Base-by-base conservation (phyloP, 2,113 vertebrate species). In the Rhinoderma darwinii region DNA sequence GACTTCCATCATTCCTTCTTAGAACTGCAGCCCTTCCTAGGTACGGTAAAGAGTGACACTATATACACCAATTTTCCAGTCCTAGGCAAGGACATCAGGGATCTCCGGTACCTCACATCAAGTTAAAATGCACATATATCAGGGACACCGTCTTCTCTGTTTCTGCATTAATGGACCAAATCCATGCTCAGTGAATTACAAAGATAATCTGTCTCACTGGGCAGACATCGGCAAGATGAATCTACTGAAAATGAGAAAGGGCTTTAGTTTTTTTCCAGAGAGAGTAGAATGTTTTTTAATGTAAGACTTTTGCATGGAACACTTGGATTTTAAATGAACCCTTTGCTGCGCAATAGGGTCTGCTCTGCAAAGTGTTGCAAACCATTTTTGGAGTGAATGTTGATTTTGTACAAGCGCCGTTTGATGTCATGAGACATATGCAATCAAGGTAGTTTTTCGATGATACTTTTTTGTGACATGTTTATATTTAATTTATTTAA, bases 401-500 rank as follows among this genome's bases (percentile, higher is more conserved):
- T 35, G 50, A 81, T 86, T 86, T 86, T 86, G 85, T 86, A 86
- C 59, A 35, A 73, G 66, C 66, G 37, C 27, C 14, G 76, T 56
- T 79, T 54, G 44, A 80, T 82, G 77, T 86, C 66, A 79, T 18
- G 35, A 35, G 78, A 80, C n/a, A 43, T 86, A 72, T 72, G 63
- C 76, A 81, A 86, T 61, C 32, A 35, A 79, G 39, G 59, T 79
- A 14, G 22, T 79, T 86, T 82, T 79, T 37, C n/a, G 74, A 70
- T 79, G 74, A 61, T 41, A 41, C 37, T 51, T 66, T 78, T 81
- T 86, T 70, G 76, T 56, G 20, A 86, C 51, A 82, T 82, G 86
- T 87, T 87, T 87, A 63, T 87, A 87, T 87, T 82, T 87, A 87
- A 87, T 87, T 82, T 87, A 87, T 87, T 87, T 74, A 74, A 87